Base-by-base conservation (phyloP, 2,113 vertebrate species). In the Jaculus jaculus region DNA sequence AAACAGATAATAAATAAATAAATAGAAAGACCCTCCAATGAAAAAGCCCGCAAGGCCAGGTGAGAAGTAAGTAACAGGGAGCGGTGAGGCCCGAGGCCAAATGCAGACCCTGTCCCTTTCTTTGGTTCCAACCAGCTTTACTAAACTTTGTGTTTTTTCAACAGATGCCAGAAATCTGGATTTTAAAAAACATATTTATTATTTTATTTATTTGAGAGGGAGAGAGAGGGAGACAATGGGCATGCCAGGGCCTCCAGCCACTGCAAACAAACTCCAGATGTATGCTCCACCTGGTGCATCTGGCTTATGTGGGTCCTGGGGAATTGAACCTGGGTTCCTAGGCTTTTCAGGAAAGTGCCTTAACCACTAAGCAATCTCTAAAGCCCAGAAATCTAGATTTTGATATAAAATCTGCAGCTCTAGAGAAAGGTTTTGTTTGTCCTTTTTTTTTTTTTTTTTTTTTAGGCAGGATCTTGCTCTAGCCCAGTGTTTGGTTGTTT, bases 51-150 rank as follows among this genome's bases (percentile, higher is more conserved):
- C 4, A 2, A n/a, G 23, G 20, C 37, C 13, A 16, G 54, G 7
- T 5, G 18, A 26, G 73, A 10, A 28, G 10, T 13, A 10, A 32
- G 26, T 85, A 4, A 10, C 0, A 5, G 1, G 72, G 84, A 4
- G 1, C 0, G 21, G 60, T 11, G 39, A 47, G 47, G 30, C 17
- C 84, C 51, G 21, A 3, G n/a, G 81, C 42, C 54, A 13, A 21
- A 20, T 2, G 10, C 13, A 42, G 32, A 2, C 37, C 37, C 11
- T 0, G 24, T 26, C 58, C n/a, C 3, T 0, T 12, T 8, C 42
- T 47, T 47, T 47, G 5, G 42, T 8, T 34, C 58, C 5, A 26
- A 20, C 2, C 7, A n/a, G 6, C 20, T 72, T 7, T 7, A 20
- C 82, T 30, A 60, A 54, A 21, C 16, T 7, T 61, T 20, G 54